Base-by-base conservation (phyloP, 2,113 vertebrate species). In the Trichechus manatus region DNA sequence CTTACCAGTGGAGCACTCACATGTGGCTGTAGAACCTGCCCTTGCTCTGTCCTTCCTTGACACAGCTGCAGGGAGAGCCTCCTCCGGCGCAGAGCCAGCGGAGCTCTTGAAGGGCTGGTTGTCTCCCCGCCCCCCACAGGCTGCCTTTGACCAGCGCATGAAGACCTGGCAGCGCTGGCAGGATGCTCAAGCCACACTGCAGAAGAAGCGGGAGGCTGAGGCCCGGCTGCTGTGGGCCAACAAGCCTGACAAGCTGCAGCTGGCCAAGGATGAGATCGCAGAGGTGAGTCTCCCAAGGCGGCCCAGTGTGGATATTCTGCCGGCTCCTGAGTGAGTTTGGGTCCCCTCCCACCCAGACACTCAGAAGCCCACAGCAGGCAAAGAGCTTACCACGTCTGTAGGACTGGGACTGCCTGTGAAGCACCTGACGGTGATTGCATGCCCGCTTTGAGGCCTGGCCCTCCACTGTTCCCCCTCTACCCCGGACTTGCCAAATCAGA, bases 91-190 rank as follows among this genome's bases (percentile, higher is more conserved):
- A 72, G 79, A 95, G 80, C 77, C 59, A 33, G 72, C 4, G 3
- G 39, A 61, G 92, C 23, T 29, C 39, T 88, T 96, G 50, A 91
- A 94, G 72, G 72, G 66, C 66, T 88, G 78, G 50, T 47, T 75
- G 53, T 92, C 87, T 83, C 94, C 77, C 75, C 23, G 53, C 56
- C 50, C 27, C 89, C 92, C 63, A 1, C 98, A 99, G 99, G 99
- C 99, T 42, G 99, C 99, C 77, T 99, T 99, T 44, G 99, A 99
- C 98, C 99, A 99, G 90, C 99, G 99, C 82, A 99, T 99, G 99
- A 99, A 99, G 98, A 98, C 98, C 3, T 99, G 99, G 99, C 99
- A 99, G 98, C 99, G 99, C 29, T 99, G 99, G 99, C 99, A 99
- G 98, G 99, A 99, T 0, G 99, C 99, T 74, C 99, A 99, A 97